Evolutionary conservation across 2,113 vertebrate species (phyloP).

Genomic region (Eleginops maclovinus): DNA sequence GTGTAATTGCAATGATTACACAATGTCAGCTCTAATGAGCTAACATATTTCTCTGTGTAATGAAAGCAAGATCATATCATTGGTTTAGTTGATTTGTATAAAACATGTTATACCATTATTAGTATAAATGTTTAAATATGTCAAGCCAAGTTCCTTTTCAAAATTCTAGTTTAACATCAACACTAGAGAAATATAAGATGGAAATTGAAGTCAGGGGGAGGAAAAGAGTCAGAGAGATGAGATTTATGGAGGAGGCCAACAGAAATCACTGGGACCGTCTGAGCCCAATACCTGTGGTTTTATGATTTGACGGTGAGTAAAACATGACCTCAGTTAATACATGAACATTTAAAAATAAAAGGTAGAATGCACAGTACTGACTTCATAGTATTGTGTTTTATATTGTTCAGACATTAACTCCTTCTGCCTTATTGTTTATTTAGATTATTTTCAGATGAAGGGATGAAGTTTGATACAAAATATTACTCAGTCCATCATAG

Average conservation of each 20-base stretch:
- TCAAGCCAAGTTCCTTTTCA: no score
- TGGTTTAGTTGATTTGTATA: constrained; percentile 9
- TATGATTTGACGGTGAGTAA: not conserved
- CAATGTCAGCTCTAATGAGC: constrained; percentile 5
- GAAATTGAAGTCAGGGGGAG: not conserved
- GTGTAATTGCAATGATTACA: not conserved
- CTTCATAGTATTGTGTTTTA: no score
- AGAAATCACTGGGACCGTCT: not conserved
- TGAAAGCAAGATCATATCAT: not conserved
- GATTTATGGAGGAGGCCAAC: not conserved
- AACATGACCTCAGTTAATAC: not conserved
- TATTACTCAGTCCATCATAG: not conserved
- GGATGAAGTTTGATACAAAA: not conserved
- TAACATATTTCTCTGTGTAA: constrained; percentile 2
- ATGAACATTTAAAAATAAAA: no score
- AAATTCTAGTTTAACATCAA: no score
- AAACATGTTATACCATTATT: not conserved
- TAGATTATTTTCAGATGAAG: not conserved
- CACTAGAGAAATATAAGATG: no score
- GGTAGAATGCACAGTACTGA: no score
- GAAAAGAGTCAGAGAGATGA: not conserved
- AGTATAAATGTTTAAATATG: not conserved
- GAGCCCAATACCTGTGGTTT: not conserved
- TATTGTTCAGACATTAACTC: no score
- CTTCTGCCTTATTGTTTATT: not conserved